phyloP scores from a whole-genome alignment of 1,140 invertebrate species.

The Leptonema lineaticorne region DNA sequence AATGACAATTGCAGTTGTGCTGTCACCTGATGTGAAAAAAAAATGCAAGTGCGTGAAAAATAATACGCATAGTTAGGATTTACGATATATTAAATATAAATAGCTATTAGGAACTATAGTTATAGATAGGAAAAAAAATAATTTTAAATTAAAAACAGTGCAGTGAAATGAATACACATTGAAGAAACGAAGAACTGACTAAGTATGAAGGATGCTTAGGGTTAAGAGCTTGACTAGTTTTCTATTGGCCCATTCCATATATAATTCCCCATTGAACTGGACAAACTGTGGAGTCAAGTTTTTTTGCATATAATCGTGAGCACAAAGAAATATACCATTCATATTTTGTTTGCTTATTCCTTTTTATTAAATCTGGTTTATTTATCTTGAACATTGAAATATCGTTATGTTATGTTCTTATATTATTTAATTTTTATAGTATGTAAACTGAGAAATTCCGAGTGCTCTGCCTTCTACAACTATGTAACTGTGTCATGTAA shows the following conservation, averaged over 20 bases:
- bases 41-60: conserved; percentile 9
- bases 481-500: background rate
- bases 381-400: background rate
- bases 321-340: conserved; percentile 2
- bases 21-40: conserved; percentile 11
- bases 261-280: conserved; percentile 31
- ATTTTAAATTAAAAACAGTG: conserved; percentile 40
- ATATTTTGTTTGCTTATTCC: background rate
- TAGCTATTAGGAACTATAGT: conserved; percentile 37
- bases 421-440: too few relatives aligned
- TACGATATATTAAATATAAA: conserved; percentile 7
- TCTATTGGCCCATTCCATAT: conserved; percentile 42
- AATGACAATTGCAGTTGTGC: conserved; percentile 33
- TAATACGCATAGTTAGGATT: conserved; percentile 12
- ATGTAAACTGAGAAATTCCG: too few relatives aligned
- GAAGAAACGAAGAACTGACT: conserved; percentile 25
- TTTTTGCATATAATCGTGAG: conserved; percentile 8
- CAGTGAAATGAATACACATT: conserved; percentile 22
- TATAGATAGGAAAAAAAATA: conserved; percentile 42
- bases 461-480: background rate
- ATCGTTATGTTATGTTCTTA: background rate
- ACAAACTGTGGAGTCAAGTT: conserved; percentile 27
- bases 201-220: conserved; percentile 34
- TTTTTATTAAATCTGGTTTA: background rate
- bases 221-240: conserved; percentile 42